phyloP scores from a whole-genome alignment of 2,113 vertebrate species.

The Elachura formosa region DNA sequence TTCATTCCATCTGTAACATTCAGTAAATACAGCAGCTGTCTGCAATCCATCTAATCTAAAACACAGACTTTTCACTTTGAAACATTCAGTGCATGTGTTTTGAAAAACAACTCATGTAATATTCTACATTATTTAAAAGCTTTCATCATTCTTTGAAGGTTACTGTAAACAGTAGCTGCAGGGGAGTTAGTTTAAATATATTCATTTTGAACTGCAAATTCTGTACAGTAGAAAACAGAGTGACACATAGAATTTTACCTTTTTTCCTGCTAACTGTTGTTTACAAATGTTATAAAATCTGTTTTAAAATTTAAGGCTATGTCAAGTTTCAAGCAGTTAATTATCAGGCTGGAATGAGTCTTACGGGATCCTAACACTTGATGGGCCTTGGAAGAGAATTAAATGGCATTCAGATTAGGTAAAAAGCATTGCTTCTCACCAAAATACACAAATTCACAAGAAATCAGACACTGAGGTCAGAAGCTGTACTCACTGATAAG shows the following conservation, averaged over 20 bases:
- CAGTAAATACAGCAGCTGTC: constrained; percentile 32
- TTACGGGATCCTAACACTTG: neutral
- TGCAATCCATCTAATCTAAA: constrained; percentile 42
- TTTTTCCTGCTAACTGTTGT: constrained; percentile 53
- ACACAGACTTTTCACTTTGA: constrained; percentile 12
- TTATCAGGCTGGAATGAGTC: constrained; percentile 1
- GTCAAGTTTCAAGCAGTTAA: constrained; percentile 46
- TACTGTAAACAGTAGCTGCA: constrained; percentile 57
- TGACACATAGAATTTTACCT: constrained; percentile 48
- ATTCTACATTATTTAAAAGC: constrained; percentile 56
- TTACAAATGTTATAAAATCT: constrained; percentile 42
- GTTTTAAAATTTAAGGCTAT: constrained; percentile 26
- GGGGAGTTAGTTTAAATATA: constrained; percentile 60
- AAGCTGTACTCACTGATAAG: neutral
- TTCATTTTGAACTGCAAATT: constrained; percentile 67
- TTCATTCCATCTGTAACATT: constrained; percentile 5
- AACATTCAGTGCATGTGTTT: constrained; percentile 18
- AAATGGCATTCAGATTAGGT: neutral
- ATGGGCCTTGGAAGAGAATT: neutral
- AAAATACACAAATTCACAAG: neutral
- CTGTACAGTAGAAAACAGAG: constrained; percentile 52
- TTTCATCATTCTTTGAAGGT: constrained; percentile 57
- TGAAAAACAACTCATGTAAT: constrained; percentile 31
- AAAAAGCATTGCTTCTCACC: neutral
- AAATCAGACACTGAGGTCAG: neutral